Evolutionary conservation across 2,888 invertebrate species (phyloP).

Genomic region (Asteroscopus sphinx): DNA sequence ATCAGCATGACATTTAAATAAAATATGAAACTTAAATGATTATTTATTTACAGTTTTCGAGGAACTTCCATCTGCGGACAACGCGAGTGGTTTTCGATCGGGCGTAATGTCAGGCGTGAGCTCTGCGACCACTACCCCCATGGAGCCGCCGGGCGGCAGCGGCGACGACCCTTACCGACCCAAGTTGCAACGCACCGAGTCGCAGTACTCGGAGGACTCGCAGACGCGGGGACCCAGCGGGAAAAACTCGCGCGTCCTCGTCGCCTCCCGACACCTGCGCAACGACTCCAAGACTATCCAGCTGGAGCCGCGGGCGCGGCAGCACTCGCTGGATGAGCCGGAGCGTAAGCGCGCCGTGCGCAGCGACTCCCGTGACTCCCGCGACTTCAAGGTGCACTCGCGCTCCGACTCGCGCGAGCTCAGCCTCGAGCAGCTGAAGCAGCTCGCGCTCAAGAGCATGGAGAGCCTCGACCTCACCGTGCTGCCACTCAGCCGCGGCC

Average conservation of each 20-base stretch:
- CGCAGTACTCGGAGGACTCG: slow-evolving; percentile 81
- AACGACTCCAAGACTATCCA: slow-evolving; percentile 92
- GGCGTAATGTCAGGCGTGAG: slow-evolving; percentile 80
- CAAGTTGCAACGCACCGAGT: slow-evolving; percentile 81
- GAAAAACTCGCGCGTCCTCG: slow-evolving; percentile 81
- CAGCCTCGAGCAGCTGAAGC: slow-evolving; percentile 83
- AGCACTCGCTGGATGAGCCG: slow-evolving; percentile 75
- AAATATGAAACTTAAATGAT: neutral
- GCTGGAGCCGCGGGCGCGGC: slow-evolving; percentile 89
- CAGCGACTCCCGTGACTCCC: slow-evolving; percentile 69
- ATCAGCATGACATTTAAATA: too few relatives aligned
- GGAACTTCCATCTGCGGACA: slow-evolving; percentile 91
- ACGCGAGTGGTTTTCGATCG: slow-evolving; percentile 85
- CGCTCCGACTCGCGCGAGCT: slow-evolving; percentile 88
- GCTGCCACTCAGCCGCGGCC: slow-evolving; percentile 77
- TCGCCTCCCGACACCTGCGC: slow-evolving; percentile 89
- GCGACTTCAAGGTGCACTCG: slow-evolving; percentile 82
- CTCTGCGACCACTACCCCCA: slow-evolving; percentile 79
- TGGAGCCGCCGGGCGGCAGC: slow-evolving; percentile 64
- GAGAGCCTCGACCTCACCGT: slow-evolving; percentile 83
- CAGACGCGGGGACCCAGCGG: slow-evolving; percentile 62
- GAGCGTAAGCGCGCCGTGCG: slow-evolving; percentile 66
- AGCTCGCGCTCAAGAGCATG: slow-evolving; percentile 84
- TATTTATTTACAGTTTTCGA: slow-evolving; percentile 91
- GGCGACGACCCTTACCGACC: slow-evolving; percentile 52